Evolutionary conservation across 1,140 invertebrate genomes (phyloP).

Genomic region (Cyphomyrmex costatus): DNA sequence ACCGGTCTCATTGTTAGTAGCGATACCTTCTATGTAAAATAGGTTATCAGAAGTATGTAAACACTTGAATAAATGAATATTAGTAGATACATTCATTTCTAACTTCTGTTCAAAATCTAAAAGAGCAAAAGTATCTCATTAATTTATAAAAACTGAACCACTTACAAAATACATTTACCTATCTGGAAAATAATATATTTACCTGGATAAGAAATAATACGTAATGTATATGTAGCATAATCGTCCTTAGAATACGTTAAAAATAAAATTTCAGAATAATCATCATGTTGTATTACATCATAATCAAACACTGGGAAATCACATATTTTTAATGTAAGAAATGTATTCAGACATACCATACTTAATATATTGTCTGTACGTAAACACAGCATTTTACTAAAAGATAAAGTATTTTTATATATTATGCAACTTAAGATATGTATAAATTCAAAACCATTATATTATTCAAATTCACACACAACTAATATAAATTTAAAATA

Average conservation of each 20-base stretch:
- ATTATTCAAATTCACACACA: too few relatives aligned
- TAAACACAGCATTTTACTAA: slow-evolving; percentile 76
- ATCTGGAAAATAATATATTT: slow-evolving; percentile 25
- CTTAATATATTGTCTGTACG: slow-evolving; percentile 71
- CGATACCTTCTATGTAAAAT: slow-evolving; percentile 82
- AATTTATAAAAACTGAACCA: slow-evolving; percentile 5
- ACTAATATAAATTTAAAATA: slow-evolving; percentile 3
- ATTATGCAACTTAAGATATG: neutral
- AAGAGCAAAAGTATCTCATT: slow-evolving; percentile 29
- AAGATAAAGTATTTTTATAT: slow-evolving; percentile 35
- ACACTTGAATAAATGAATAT: slow-evolving; percentile 79
- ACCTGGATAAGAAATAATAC: slow-evolving; percentile 81
- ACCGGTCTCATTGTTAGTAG: slow-evolving; percentile 1
- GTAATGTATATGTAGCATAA: slow-evolving; percentile 64
- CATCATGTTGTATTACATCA: slow-evolving; percentile 73
- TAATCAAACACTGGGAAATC: slow-evolving; percentile 76
- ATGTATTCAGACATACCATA: slow-evolving; percentile 77
- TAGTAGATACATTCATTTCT: slow-evolving; percentile 78
- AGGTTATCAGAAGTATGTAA: slow-evolving; percentile 75
- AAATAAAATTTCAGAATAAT: slow-evolving; percentile 76
- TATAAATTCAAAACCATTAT: neutral
- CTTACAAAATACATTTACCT: too few relatives aligned
- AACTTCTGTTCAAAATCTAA: slow-evolving; percentile 81
- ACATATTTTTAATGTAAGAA: slow-evolving; percentile 76
- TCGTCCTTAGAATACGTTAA: slow-evolving; percentile 65